Evolutionary conservation across 2,888 invertebrate genomes (phyloP), one percentile per base, ranked within the genome.

Genomic region (Tuberolachnus salignus): DNA sequence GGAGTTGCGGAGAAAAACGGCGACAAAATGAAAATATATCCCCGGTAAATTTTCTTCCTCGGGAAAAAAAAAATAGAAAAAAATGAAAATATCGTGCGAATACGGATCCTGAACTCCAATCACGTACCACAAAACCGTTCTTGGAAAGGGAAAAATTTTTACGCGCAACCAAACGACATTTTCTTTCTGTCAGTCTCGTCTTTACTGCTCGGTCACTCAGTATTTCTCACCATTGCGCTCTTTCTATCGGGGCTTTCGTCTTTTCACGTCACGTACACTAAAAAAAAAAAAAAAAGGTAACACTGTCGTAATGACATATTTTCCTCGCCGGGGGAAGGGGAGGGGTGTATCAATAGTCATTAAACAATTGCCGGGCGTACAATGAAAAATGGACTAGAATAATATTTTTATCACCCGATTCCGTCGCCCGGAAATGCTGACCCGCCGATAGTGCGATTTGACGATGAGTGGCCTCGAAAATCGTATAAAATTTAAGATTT

Each of bases 331-430:
- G 63, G 21, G 11, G 51, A n/a, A n/a, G n/a, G n/a, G n/a, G n/a
- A n/a, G n/a, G n/a, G n/a, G n/a, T n/a, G n/a, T 73, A 63, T 63
- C 73, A 73, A 73, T 73, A 73, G 63, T 73, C 51, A 63, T 73
- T 63, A 63, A 53, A 53, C 73, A 73, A 73, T 73, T 73, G 53
- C 51, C 42, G n/a, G 21, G 51, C 16, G 42, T 63, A 51, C 63
- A 63, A 73, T 63, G 73, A 73, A 73, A 63, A 63, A 73, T 63
- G 73, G 49, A 73, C 63, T 16, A 57, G 6, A 34, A 34, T 34
- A 34, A 34, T 34, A 34, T 34, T 34, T 34, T 34, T 34, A 34
- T 34, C 34, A 6, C 3, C 3, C 34, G 34, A 34, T 34, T 34
- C 34, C 34, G 6, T 34, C 34, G 34, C 14, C 10, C 21, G 42